Evolutionary conservation across 92 coral and sea anemone genomes (phyloP).

Genomic region (Ricordea florida): DNA sequence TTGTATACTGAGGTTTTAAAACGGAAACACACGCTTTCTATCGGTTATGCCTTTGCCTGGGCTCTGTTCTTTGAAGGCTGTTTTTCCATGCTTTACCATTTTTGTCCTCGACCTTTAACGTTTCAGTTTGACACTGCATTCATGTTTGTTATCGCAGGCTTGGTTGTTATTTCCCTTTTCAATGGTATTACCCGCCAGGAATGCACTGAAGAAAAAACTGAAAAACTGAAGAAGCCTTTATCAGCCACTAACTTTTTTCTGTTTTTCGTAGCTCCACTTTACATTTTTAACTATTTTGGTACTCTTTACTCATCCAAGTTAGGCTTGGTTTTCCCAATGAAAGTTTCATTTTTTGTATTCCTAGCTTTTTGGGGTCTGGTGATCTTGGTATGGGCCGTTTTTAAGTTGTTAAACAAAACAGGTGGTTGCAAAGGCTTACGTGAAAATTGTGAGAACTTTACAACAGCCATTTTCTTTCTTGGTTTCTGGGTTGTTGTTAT

Average conservation of each 20-base stretch:
- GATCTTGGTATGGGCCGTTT: slow-evolving; percentile 64
- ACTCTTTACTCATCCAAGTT: slow-evolving; percentile 31
- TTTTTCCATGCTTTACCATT: slow-evolving; percentile 81
- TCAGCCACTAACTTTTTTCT: slow-evolving; percentile 70
- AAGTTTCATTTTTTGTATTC: slow-evolving; percentile 30
- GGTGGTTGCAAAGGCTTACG: neutral
- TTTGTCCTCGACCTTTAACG: slow-evolving; percentile 84
- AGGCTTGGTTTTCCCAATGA: neutral
- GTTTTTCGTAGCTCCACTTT: slow-evolving; percentile 73
- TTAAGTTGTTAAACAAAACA: slow-evolving; percentile 38
- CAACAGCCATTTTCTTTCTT: neutral
- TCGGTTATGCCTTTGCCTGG: slow-evolving; percentile 90
- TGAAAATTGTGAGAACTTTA: slow-evolving; percentile 24
- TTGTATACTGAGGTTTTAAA: slow-evolving; percentile 48
- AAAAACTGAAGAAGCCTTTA: slow-evolving; percentile 38
- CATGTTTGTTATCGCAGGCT: slow-evolving; percentile 88
- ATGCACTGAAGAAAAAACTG: slow-evolving; percentile 16
- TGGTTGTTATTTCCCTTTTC: slow-evolving; percentile 66
- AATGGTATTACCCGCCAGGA: slow-evolving; percentile 44
- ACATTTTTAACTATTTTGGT: slow-evolving; percentile 78
- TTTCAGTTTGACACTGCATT: slow-evolving; percentile 93
- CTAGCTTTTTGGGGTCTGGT: slow-evolving; percentile 52
- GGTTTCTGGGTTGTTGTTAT: too few relatives aligned
- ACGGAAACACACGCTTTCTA: slow-evolving; percentile 61
- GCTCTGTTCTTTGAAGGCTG: slow-evolving; percentile 79